Evolutionary conservation across 2,113 vertebrate species (phyloP).

Genomic region (Eretmochelys imbricata): DNA sequence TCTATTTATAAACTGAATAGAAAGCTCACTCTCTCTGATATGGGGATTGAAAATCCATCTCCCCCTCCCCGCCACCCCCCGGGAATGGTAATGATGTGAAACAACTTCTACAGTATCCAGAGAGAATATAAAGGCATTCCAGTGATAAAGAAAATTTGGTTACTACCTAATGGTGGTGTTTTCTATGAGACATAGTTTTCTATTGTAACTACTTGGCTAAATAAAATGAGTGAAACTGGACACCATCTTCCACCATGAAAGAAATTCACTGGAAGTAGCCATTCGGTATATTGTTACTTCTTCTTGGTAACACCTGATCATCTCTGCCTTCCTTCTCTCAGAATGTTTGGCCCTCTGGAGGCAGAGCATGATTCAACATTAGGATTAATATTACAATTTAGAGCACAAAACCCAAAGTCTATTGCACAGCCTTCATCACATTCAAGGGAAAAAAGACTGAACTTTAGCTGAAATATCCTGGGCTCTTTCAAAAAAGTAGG

Average conservation of each 20-base stretch:
- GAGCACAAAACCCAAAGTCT: not conserved
- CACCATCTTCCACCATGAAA: not conserved
- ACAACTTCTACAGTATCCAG: not conserved
- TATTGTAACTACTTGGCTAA: not conserved
- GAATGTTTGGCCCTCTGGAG: not conserved
- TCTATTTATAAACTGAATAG: conserved; percentile 50
- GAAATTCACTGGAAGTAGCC: not conserved
- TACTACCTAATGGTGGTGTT: not conserved
- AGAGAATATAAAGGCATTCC: not conserved
- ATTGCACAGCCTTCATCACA: not conserved
- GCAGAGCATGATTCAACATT: not conserved
- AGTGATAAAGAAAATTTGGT: not conserved
- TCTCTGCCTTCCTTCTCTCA: not conserved
- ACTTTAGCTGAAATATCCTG: not conserved
- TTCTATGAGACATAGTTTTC: not conserved
- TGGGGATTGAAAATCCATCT: not conserved
- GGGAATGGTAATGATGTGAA: not conserved
- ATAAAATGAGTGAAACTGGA: not conserved
- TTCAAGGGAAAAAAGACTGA: rapidly evolving
- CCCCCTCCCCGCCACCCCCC: not conserved
- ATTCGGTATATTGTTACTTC: not conserved
- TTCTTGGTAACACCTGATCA: not conserved
- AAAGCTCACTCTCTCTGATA: not conserved
- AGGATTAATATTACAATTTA: not conserved
- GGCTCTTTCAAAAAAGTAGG: not conserved